Evolutionary conservation across 2,888 invertebrate genomes (phyloP).

Genomic region (Parnassius apollo): DNA sequence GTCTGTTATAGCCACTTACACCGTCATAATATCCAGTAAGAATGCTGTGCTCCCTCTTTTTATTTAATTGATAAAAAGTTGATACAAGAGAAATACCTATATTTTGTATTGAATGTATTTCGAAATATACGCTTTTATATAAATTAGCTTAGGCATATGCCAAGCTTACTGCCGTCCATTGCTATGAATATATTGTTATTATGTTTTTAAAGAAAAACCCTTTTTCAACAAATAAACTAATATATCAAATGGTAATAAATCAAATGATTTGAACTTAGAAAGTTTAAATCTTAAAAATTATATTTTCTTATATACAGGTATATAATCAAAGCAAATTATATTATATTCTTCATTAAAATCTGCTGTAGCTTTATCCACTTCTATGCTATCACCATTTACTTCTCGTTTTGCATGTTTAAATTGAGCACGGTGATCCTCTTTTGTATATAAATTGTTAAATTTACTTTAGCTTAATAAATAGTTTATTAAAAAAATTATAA

Average conservation of each 20-base stretch:
- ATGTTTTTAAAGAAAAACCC: constrained; percentile 33
- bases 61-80: background rate
- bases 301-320: too few relatives aligned
- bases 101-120: constrained; percentile 21
- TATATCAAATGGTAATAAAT: constrained; percentile 13
- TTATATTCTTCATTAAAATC: too few relatives aligned
- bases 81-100: background rate
- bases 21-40: too few relatives aligned
- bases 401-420: too few relatives aligned
- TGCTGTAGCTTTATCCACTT: too few relatives aligned
- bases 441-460: background rate
- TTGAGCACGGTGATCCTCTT: background rate
- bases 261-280: constrained; percentile 32
- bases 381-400: too few relatives aligned
- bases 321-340: too few relatives aligned
- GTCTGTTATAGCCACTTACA: too few relatives aligned
- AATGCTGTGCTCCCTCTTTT: too few relatives aligned
- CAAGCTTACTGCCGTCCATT: constrained; percentile 73
- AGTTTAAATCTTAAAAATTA: constrained; percentile 14
- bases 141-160: constrained; percentile 38
- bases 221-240: constrained; percentile 7
- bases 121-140: constrained; percentile 28
- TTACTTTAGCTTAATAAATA: too few relatives aligned
- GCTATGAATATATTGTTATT: constrained; percentile 35
- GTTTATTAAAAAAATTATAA: too few relatives aligned